Percentiles rank a stretch among this genome's conserved stretches.
Evolutionary conservation across 2,888 invertebrate species (phyloP).

Genomic region (Neoitamus cyanurus): DNA sequence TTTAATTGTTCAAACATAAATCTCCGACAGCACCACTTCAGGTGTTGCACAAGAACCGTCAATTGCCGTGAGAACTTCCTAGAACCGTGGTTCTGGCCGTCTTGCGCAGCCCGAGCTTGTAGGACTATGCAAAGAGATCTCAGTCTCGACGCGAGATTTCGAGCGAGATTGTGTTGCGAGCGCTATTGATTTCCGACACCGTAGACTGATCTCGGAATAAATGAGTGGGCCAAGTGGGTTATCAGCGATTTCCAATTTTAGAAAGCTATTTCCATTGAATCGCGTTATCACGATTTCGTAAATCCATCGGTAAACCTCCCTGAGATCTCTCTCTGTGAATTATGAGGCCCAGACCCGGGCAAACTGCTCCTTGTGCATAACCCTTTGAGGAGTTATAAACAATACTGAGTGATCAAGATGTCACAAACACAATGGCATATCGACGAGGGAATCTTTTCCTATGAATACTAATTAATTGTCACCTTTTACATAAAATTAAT

Average conservation of each 20-base stretch:
- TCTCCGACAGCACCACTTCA: constrained; percentile 13
- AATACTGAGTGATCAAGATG: constrained; percentile 36
- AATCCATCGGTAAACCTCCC: background rate
- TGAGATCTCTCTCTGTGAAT: background rate
- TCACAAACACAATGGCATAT: constrained; percentile 18
- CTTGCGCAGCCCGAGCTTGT: background rate
- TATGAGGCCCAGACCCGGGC: background rate
- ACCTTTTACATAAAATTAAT: constrained; percentile 40
- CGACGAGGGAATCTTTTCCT: constrained; percentile 6
- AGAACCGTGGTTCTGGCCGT: background rate
- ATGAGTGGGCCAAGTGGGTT: constrained; percentile 5
- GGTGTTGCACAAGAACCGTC: constrained; percentile 34
- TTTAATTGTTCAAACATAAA: constrained; percentile 43
- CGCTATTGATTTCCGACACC: constrained; percentile 5
- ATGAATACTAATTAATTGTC: constrained; percentile 40
- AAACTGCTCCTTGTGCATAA: background rate
- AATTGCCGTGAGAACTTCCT: constrained; percentile 42
- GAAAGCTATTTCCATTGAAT: constrained; percentile 36
- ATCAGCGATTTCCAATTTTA: constrained; percentile 33
- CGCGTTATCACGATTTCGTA: constrained; percentile 27
- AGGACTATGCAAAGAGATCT: background rate
- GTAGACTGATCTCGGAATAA: constrained; percentile 21
- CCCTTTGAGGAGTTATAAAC: constrained; percentile 12
- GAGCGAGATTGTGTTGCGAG: background rate
- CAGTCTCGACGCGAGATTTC: background rate